Evolutionary conservation across 2,888 invertebrate species (phyloP).

Genomic region (Syrphus vitripennis): DNA sequence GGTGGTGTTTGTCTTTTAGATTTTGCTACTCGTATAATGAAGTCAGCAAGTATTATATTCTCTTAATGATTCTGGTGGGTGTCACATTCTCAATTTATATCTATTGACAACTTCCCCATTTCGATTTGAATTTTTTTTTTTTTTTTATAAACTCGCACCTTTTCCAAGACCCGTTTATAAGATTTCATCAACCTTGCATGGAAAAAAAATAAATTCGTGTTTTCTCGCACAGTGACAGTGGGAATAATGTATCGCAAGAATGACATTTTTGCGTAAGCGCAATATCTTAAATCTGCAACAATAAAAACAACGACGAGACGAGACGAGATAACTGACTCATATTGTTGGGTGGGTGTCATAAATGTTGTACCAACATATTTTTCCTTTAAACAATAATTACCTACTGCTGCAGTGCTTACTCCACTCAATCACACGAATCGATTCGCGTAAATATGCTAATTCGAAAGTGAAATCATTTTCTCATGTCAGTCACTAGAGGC

Average conservation of each 20-base stretch:
- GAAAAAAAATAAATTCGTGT: slow-evolving; percentile 33
- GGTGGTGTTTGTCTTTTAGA: neutral
- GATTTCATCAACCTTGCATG: slow-evolving; percentile 63
- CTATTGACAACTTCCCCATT: slow-evolving; percentile 50
- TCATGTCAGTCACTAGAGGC: slow-evolving; percentile 40
- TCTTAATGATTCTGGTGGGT: slow-evolving; percentile 43
- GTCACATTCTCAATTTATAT: slow-evolving; percentile 31
- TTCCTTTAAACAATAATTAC: slow-evolving; percentile 11
- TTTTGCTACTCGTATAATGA: no score
- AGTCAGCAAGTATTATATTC: slow-evolving; percentile 9
- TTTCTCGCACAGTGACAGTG: slow-evolving; percentile 36
- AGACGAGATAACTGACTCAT: slow-evolving; percentile 36
- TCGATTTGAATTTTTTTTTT: slow-evolving; percentile 12
- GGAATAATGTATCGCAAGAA: slow-evolving; percentile 57
- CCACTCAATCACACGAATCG: slow-evolving; percentile 22
- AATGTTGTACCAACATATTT: neutral
- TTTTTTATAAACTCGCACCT: neutral
- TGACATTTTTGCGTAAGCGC: slow-evolving; percentile 63
- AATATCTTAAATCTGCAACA: slow-evolving; percentile 29
- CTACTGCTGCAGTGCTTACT: neutral
- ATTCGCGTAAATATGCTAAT: slow-evolving; percentile 25
- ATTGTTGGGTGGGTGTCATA: slow-evolving; percentile 54
- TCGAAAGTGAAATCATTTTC: slow-evolving; percentile 68
- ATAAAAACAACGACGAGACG: neutral
- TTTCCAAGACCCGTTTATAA: slow-evolving; percentile 48